phyloP scores from a whole-genome alignment of 1,140 invertebrate genomes.

The Pseudomyrmex pallidus region DNA sequence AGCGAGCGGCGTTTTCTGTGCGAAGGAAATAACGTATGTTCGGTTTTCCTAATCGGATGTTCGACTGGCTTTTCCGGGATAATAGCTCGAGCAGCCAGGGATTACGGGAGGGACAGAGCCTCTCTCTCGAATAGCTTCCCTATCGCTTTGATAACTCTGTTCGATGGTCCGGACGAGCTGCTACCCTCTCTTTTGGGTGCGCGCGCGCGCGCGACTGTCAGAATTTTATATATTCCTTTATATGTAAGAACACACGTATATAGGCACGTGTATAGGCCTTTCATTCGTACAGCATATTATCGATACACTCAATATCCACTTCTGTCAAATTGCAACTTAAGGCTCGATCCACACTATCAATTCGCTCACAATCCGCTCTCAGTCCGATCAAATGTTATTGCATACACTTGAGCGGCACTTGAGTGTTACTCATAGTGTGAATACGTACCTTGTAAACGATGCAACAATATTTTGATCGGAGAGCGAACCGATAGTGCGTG shows the following conservation, averaged over 20 bases:
- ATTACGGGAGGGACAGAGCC: constrained; percentile 70
- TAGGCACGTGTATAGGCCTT: constrained; percentile 6
- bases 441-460: too few relatives aligned
- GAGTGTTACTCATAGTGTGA: too few relatives aligned
- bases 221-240: constrained; percentile 49
- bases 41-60: constrained; percentile 77
- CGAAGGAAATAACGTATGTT: constrained; percentile 75
- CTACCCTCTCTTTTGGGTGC: constrained; percentile 26
- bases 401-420: too few relatives aligned
- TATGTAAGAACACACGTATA: neutral
- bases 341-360: too few relatives aligned
- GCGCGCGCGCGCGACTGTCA: neutral
- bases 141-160: constrained; percentile 74
- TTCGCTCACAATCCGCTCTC: too few relatives aligned
- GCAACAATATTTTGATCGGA: too few relatives aligned
- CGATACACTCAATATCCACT: constrained; percentile 18
- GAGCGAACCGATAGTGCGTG: too few relatives aligned
- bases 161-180: constrained; percentile 73
- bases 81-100: constrained; percentile 68
- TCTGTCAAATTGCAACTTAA: neutral
- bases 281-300: constrained; percentile 6
- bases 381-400: too few relatives aligned
- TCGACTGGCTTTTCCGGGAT: constrained; percentile 74
- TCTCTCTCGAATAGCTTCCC: constrained; percentile 61
- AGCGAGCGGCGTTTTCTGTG: constrained; percentile 28